Evolutionary conservation across 1,140 invertebrate genomes (phyloP), one percentile per base, ranked within the genome.

Genomic region (Cepaea nemoralis): DNA sequence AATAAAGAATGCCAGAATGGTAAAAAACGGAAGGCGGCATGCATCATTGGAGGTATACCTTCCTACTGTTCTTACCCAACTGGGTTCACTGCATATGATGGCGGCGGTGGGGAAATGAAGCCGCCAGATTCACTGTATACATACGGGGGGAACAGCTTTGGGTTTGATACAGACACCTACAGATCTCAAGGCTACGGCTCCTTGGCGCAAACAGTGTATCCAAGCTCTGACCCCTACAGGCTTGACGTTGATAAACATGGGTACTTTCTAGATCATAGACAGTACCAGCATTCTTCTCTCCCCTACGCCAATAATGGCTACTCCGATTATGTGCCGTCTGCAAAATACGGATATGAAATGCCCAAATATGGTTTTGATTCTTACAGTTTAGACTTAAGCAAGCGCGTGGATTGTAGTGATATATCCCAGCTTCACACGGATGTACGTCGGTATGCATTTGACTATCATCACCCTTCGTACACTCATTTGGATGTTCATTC

Each of bases 1-100:
- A 92, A 96, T 42, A 97, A 98, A 91, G 97, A 98, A 89, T 92
- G 98, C 10, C 97, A 96, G 8, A 97, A 96, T 0, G 97, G 96
- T 90, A 93, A 96, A 77, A 98, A 98, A 90, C 94, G 96, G 87
- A 97, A 97, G 92, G 42, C 81, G 2, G 55, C 74, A 16, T 81
- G 76, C 50, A 37, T 83, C 35, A 74, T 83, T 55, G 69, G 73
- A 14, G 77, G 83, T 6, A 76, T 84, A n/a, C 50, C 71, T 3
- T 27, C 55, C 6, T 84, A 84, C 73, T 48, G 55, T 2, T 63
- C 83, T 0, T 88, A 90, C 82, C 85, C 80, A n/a, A 59, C 88
- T 12, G 83, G 89, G 75, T 88, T 91, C 50, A 87, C 88, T 81
- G 86, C 88, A 39, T 91, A 90, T 83, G 88, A 89, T 12, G 77